Base-by-base conservation (phyloP, 2,888 invertebrate genomes). In the Odontothrips loti region DNA sequence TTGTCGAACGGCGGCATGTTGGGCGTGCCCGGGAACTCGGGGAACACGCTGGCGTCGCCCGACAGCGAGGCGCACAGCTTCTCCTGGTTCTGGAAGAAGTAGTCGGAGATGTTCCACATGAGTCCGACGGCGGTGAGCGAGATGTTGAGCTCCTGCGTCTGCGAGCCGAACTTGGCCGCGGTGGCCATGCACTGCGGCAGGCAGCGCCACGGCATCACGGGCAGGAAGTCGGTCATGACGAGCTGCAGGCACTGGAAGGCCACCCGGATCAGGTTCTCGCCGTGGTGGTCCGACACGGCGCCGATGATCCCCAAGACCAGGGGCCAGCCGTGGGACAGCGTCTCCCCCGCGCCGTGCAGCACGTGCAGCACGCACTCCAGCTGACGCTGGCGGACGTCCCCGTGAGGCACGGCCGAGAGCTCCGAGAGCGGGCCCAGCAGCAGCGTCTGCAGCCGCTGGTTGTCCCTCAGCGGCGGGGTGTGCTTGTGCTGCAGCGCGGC, bases 51-150 rank as follows among this genome's bases (percentile, higher is more conserved):
- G 12, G 87, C 86, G 86, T 96, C 95, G 84, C 91, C 92, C 48
- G 92, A 91, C 82, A 95, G 88, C 29, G 93, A 93, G 81, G 91
- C 91, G 85, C 92, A 92, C 79, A 96, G 88, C 87, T 94, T 94
- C 84, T 95, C 95, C 86, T 96, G 94, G 87, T 97, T 97, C 91
- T 98, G 97, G 89, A 95, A 97, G 85, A 98, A 93, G 87, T 97
- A 98, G 89, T 99, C 99, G 0, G 98, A 97, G 85, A 99, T 97
- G 87, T 98, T 99, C 99, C 98, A 99, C 96, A 98, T 94, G 80
- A 98, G 90, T 27, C 98, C 98, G 80, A 99, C 96, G 78, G 99
- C 98, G 9, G 98, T 98, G 75, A 99, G 90, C 47, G 97, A 97
- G 86, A 99, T 98, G 88, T 99, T 99, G 81, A 99, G 90, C 88